These are phyloP conservation scores for Troides aeacus DNA, from an alignment of 2,888 invertebrate species.

Conservation along the genomic window DNA sequence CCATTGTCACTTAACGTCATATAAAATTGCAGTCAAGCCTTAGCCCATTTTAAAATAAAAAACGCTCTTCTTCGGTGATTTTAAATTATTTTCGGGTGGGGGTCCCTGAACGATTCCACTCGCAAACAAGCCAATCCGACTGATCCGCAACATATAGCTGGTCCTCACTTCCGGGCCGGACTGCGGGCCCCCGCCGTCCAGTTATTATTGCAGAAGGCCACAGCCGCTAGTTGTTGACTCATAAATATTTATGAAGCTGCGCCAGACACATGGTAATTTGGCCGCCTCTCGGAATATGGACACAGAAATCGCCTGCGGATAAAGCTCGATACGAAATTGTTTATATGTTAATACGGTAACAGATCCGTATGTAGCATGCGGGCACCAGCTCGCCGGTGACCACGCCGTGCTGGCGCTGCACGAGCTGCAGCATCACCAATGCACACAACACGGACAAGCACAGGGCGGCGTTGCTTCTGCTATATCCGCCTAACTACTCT, in stretches of 20 bases:
- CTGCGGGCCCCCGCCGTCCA: neutral
- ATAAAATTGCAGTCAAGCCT: too few species aligned
- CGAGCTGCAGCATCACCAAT: too few species aligned
- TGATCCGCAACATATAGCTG: neutral
- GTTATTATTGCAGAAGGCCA: constrained; percentile 22
- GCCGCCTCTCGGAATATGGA: constrained; percentile 37
- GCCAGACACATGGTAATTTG: constrained; percentile 41
- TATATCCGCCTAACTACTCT: too few species aligned
- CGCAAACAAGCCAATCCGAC: neutral
- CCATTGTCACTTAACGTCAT: too few species aligned
- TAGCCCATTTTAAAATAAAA: too few species aligned
- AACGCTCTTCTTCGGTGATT: too few species aligned
- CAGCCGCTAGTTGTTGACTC: constrained; percentile 31
- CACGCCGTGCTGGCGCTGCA: too few species aligned
- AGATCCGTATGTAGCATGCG: neutral
- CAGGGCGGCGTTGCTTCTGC: too few species aligned
- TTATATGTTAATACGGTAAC: constrained; percentile 19
- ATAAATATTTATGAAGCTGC: constrained; percentile 43
- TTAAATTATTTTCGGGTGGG: too few species aligned
- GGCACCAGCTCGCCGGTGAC: neutral
- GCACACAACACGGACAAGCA: too few species aligned
- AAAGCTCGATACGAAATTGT: constrained; percentile 22
- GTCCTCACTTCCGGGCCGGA: neutral
- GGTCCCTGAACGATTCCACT: too few species aligned
- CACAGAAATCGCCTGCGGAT: constrained; percentile 35